These are phyloP conservation scores for Eulimnadia texana DNA, from an alignment of 1,140 invertebrate species.

Conservation along the genomic window DNA sequence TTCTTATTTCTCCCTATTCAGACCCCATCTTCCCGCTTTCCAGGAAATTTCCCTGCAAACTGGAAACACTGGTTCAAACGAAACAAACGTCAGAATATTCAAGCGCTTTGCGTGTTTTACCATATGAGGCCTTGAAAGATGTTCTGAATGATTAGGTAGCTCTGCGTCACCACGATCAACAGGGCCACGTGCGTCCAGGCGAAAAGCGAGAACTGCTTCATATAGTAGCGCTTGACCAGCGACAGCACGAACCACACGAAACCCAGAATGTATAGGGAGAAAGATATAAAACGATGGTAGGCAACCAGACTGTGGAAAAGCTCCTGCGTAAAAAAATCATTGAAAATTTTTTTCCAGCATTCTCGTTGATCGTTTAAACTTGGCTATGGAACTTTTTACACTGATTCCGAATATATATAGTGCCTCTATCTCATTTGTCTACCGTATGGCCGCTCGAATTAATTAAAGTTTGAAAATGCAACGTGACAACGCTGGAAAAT, in stretches of 20 bases:
- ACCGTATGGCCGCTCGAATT: too few relatives aligned
- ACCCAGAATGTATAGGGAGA: conserved; percentile 87
- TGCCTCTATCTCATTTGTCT: too few relatives aligned
- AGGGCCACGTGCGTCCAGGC: conserved; percentile 98
- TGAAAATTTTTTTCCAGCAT: background rate
- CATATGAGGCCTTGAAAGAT: conserved; percentile 91
- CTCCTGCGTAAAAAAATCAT: conserved; percentile 44
- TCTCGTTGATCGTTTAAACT: too few relatives aligned
- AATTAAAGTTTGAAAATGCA: too few relatives aligned
- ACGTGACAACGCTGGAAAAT: too few relatives aligned
- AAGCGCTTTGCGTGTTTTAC: conserved; percentile 30
- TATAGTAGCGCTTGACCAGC: conserved; percentile 91
- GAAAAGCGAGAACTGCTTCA: conserved; percentile 96
- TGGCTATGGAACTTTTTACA: too few relatives aligned
- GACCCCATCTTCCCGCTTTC: too few relatives aligned
- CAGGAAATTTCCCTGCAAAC: too few relatives aligned
- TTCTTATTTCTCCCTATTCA: too few relatives aligned
- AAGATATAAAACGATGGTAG: conserved; percentile 96
- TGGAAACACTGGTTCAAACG: too few relatives aligned
- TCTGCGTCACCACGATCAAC: conserved; percentile 92
- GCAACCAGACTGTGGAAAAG: conserved; percentile 80
- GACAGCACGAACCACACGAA: conserved; percentile 98
- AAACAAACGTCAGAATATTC: too few relatives aligned
- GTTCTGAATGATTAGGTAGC: conserved; percentile 95
- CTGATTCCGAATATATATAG: too few relatives aligned